Percentiles rank a stretch among this genome's conserved stretches.
Evolutionary conservation across 2,113 vertebrate genomes (phyloP).

Genomic region (Salvelinus sp.): DNA sequence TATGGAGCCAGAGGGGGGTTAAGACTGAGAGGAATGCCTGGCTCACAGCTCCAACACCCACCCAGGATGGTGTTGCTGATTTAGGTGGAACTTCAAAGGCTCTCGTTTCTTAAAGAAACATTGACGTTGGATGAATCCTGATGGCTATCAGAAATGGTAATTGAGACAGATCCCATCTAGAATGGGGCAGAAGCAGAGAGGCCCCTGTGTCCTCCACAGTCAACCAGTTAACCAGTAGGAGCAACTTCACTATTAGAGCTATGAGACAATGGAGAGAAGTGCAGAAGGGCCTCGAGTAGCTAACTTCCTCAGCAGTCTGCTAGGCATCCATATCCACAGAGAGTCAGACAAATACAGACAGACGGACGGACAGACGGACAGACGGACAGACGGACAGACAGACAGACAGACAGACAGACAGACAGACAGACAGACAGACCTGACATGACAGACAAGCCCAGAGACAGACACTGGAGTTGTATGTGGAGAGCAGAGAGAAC

Average conservation of each 20-base stretch:
- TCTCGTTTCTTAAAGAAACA: not conserved
- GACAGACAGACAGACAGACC: no score
- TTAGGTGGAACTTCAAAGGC: slow-evolving; percentile 1
- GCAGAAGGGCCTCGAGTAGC: no score
- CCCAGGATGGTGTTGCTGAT: slow-evolving; percentile 15
- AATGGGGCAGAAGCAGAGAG: not conserved
- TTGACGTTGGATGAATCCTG: not conserved
- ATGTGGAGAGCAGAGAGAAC: no score
- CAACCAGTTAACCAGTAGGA: not conserved
- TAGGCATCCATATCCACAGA: no score
- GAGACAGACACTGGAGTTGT: no score
- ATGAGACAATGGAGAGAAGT: no score
- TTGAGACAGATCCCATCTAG: not conserved
- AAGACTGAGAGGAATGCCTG: slow-evolving; percentile 26
- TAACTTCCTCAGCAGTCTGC: not conserved
- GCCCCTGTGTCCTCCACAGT: slow-evolving; percentile 28
- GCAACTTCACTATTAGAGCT: no score
- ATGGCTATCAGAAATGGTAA: not conserved
- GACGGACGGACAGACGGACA: no score
- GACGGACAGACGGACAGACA: no score
- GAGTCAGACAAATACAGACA: no score
- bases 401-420: no score
- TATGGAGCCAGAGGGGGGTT: not conserved
- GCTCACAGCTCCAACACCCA: not conserved
- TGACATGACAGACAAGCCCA: no score